Conservation (phyloP, 1,140 invertebrate species). For the Periplaneta americana region DNA sequence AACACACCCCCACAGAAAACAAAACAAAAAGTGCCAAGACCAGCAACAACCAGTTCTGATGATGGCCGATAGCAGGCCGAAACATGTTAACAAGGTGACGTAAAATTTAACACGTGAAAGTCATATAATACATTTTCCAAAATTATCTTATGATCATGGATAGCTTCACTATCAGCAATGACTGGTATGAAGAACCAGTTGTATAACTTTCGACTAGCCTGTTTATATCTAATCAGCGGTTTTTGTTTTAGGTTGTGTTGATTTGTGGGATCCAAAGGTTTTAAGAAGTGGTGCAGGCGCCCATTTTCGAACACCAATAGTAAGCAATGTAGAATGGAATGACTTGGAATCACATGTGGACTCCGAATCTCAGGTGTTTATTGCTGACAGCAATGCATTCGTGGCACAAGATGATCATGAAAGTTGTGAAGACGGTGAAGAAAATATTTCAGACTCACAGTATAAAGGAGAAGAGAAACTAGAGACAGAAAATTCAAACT, state of each 20-base stretch:
- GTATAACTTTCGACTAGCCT: too few relatives aligned
- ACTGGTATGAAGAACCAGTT: too few relatives aligned
- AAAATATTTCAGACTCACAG: conserved; percentile 25
- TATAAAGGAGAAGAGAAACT: not conserved
- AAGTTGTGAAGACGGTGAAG: conserved; percentile 24
- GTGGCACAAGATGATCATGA: not conserved
- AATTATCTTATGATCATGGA: too few relatives aligned
- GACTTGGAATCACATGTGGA: conserved; percentile 47
- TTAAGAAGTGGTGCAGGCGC: conserved; percentile 72
- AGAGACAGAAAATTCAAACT: not conserved
- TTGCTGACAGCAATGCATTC: conserved; percentile 64
- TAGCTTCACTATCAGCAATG: too few relatives aligned
- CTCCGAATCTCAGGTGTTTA: conserved; percentile 49
- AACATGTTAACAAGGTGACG: too few relatives aligned
- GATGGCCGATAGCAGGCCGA: too few relatives aligned
- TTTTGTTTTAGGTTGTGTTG: conserved; percentile 68
- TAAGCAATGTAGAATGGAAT: conserved; percentile 56
- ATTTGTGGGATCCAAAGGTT: conserved; percentile 86
- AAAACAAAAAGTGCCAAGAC: too few relatives aligned
- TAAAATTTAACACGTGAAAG: too few relatives aligned
- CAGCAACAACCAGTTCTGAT: too few relatives aligned
- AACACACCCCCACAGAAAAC: too few relatives aligned
- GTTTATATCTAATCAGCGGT: too few relatives aligned
- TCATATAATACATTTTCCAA: too few relatives aligned
- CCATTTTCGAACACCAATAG: conserved; percentile 73